Percentiles rank a stretch among this genome's conserved stretches.
These are phyloP conservation scores for Agrotis puta DNA, from an alignment of 2,888 invertebrate genomes.

Conservation along the genomic window DNA sequence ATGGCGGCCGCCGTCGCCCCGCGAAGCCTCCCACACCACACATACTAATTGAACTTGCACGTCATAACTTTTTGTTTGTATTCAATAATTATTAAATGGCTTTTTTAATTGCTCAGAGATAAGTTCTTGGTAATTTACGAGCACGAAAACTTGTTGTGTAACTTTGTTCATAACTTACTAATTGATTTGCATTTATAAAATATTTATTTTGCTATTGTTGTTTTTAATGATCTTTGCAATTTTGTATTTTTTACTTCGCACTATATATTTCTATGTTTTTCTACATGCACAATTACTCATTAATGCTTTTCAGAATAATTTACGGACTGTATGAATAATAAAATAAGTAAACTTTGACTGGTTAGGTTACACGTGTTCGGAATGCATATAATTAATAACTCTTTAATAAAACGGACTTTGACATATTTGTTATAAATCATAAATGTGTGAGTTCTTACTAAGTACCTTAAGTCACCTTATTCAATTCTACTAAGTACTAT, in stretches of 20 bases:
- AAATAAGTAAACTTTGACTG: constrained; percentile 51
- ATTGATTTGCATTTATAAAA: constrained; percentile 57
- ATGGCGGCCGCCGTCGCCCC: constrained; percentile 86
- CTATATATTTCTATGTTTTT: too few relatives aligned
- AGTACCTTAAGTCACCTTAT: too few relatives aligned
- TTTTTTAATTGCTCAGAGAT: constrained; percentile 67
- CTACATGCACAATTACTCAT: constrained; percentile 12
- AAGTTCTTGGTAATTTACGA: constrained; percentile 66
- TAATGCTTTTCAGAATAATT: constrained; percentile 27
- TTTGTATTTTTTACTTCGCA: constrained; percentile 39
- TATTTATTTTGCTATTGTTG: constrained; percentile 54
- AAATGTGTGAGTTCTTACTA: neutral
- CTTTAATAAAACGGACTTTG: constrained; percentile 1
- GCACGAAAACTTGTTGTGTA: constrained; percentile 48
- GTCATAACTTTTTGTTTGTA: constrained; percentile 87
- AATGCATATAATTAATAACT: constrained; percentile 39
- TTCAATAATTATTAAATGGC: constrained; percentile 72
- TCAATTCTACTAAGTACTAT: neutral
- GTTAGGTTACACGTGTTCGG: constrained; percentile 44
- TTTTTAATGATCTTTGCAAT: constrained; percentile 36
- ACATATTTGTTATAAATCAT: too few relatives aligned
- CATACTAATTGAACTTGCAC: constrained; percentile 87
- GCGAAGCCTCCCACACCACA: constrained; percentile 89
- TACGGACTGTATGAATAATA: constrained; percentile 32
- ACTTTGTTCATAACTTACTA: constrained; percentile 54